phyloP scores from a whole-genome alignment of 2,797 vertebrate genomes.

The Rachycentron canadum region DNA sequence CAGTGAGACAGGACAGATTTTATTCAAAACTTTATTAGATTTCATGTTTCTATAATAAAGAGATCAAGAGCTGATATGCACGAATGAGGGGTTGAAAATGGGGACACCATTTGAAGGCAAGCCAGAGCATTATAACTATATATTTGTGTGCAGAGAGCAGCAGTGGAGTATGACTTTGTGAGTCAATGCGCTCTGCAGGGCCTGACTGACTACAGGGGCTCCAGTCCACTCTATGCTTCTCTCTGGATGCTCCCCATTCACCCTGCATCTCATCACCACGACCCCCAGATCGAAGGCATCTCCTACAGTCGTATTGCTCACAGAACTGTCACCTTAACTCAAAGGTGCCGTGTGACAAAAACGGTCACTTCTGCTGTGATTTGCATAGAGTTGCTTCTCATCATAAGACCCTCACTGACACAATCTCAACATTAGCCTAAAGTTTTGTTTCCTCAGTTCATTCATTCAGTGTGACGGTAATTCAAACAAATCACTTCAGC shows the following conservation, averaged over 20 bases:
- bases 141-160: conserved; percentile 67
- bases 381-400: conserved; percentile 78
- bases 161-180: conserved; percentile 46
- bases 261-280: conserved; percentile 50
- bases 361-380: conserved; percentile 47
- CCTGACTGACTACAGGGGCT: conserved; percentile 55
- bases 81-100: conserved; percentile 59
- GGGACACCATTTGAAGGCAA: conserved; percentile 58
- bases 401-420: conserved; percentile 40
- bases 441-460: conserved; percentile 12
- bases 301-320: conserved; percentile 61
- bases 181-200: conserved; percentile 49
- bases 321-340: conserved; percentile 60
- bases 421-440: conserved; percentile 15
- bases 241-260: conserved; percentile 55
- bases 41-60: conserved; percentile 73
- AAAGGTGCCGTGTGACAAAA: conserved; percentile 48
- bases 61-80: conserved; percentile 70
- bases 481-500: conserved; percentile 20
- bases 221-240: conserved; percentile 46
- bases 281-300: conserved; percentile 36
- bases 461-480: background rate
- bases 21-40: conserved; percentile 80
- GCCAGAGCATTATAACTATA: conserved; percentile 60
- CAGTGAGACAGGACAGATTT: conserved; percentile 21